Evolutionary conservation across 1,140 invertebrate species (phyloP).

Genomic region (Drosophila subobscura): DNA sequence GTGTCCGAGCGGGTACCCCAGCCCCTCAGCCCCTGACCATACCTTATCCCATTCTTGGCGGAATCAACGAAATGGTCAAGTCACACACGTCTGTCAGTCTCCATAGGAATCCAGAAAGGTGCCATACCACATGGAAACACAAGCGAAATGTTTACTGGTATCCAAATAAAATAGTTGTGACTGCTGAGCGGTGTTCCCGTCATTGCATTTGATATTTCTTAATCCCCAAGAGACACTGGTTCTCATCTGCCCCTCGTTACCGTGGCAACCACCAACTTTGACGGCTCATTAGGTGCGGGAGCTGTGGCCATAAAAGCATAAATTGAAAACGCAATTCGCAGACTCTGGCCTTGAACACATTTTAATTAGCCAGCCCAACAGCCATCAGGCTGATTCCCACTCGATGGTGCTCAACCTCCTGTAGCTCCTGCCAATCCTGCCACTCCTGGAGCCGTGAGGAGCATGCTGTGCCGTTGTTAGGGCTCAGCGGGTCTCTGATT

Average conservation of each 20-base stretch:
- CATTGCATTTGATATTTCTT: no score
- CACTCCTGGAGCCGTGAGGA: background rate
- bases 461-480: slow-evolving; percentile 20
- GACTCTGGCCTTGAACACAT: slow-evolving; percentile 68
- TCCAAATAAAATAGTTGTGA: background rate
- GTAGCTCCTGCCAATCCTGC: background rate
- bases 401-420: background rate
- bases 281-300: slow-evolving; percentile 23
- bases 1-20: background rate
- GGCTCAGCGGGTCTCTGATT: slow-evolving; percentile 20
- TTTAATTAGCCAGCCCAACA: slow-evolving; percentile 70
- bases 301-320: slow-evolving; percentile 25
- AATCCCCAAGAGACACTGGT: background rate
- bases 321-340: slow-evolving; percentile 45
- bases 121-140: no score
- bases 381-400: slow-evolving; percentile 21
- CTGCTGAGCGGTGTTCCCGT: slow-evolving; percentile 11
- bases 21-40: no score
- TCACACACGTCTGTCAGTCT: no score
- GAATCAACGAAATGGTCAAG: no score
- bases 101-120: no score
- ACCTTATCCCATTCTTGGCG: no score
- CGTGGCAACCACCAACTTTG: slow-evolving; percentile 17
- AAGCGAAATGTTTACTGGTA: no score
- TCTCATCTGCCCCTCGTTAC: slow-evolving; percentile 4